Evolutionary conservation across 2,888 invertebrate species (phyloP).

Genomic region (Taphrorychus bicolor): DNA sequence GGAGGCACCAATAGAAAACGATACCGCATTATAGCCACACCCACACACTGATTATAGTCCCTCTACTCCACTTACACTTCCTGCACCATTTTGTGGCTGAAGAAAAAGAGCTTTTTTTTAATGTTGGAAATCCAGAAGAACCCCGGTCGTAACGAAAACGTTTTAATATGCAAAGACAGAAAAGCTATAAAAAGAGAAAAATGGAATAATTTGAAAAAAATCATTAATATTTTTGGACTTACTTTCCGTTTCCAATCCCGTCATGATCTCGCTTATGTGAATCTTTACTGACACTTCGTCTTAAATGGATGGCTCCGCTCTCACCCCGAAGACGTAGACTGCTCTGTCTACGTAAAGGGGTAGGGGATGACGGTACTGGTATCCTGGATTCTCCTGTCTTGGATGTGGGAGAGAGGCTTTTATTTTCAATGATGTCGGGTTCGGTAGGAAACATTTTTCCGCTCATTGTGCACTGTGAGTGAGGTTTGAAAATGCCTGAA

Average conservation of each 20-base stretch:
- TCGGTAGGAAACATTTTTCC: conserved; percentile 36
- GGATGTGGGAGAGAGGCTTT: conserved; percentile 12
- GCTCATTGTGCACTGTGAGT: conserved; percentile 21
- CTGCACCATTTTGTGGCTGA: no score
- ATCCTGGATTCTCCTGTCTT: conserved; percentile 41
- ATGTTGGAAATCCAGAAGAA: no score
- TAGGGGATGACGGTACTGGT: conserved; percentile 48
- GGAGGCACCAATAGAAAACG: no score
- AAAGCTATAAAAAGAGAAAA: no score
- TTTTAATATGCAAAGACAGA: no score
- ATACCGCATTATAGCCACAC: no score
- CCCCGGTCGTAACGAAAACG: no score
- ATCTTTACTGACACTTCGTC: conserved; percentile 13
- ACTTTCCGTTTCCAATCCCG: not conserved
- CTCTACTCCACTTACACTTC: no score
- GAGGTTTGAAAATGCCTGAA: not conserved
- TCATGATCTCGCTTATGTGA: not conserved
- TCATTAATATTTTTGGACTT: not conserved
- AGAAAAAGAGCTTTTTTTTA: no score
- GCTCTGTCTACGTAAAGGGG: conserved; percentile 47
- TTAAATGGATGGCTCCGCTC: not conserved
- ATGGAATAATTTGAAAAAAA: no score
- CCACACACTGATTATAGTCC: no score
- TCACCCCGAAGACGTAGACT: conserved; percentile 48
- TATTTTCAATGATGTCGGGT: conserved; percentile 12